Evolutionary conservation across 1,140 invertebrate species (phyloP).

Genomic region (Monochamus saltuarius): DNA sequence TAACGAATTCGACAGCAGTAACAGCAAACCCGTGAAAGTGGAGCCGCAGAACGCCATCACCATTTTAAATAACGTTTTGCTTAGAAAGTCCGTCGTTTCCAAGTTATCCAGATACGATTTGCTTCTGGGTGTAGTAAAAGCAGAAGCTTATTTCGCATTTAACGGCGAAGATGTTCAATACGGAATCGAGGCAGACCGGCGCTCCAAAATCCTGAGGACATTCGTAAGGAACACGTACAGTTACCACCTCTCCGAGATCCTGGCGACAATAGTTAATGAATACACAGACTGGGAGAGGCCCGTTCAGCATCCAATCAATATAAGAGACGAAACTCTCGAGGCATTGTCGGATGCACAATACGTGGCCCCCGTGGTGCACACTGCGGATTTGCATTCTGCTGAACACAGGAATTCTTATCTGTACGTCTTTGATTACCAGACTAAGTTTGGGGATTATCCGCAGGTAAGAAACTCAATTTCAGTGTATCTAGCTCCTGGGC

Average conservation of each 20-base stretch:
- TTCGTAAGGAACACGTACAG: conserved; percentile 92
- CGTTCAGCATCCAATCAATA: conserved; percentile 88
- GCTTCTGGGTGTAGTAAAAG: conserved; percentile 88
- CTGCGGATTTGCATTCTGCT: conserved; percentile 88
- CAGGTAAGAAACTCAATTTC: conserved; percentile 62
- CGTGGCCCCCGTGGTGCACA: conserved; percentile 88
- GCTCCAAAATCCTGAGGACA: conserved; percentile 87
- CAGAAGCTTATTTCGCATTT: conserved; percentile 85
- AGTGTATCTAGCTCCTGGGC: no score
- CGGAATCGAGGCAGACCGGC: conserved; percentile 81
- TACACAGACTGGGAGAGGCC: conserved; percentile 97
- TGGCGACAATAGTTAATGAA: conserved; percentile 90
- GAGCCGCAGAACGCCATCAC: conserved; percentile 64
- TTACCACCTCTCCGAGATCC: conserved; percentile 80
- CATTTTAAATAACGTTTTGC: conserved; percentile 72
- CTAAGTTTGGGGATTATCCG: conserved; percentile 85
- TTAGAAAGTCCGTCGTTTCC: conserved; percentile 73
- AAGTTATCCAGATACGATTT: conserved; percentile 83
- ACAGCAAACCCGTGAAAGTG: conserved; percentile 48
- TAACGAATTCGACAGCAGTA: conserved; percentile 43
- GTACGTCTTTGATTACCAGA: conserved; percentile 93
- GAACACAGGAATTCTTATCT: conserved; percentile 81
- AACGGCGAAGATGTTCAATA: conserved; percentile 88
- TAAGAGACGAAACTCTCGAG: conserved; percentile 91
- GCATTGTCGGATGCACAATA: conserved; percentile 91